These are phyloP conservation scores for Nephrotoma appendiculata DNA, from an alignment of 2,888 invertebrate species.

Conservation along the genomic window DNA sequence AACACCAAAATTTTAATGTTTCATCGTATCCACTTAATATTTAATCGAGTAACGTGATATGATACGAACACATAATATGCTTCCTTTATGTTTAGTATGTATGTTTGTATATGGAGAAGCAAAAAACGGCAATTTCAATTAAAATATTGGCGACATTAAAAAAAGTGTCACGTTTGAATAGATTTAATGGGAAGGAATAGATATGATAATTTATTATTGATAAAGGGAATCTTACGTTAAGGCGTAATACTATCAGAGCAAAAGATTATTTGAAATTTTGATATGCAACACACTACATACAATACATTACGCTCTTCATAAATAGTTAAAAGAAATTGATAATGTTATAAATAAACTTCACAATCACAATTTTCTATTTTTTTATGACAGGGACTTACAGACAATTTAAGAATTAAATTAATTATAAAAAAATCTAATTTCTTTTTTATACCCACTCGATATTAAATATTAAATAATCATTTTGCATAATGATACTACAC, in stretches of 20 bases:
- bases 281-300: too few relatives aligned
- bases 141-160: neutral
- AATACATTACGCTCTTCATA: too few relatives aligned
- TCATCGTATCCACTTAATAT: neutral
- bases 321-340: too few relatives aligned
- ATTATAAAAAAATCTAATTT: neutral
- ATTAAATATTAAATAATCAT: too few relatives aligned
- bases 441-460: neutral
- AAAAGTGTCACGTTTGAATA: neutral
- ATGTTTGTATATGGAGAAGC: neutral
- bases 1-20: neutral
- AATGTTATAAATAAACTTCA: too few relatives aligned
- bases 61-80: neutral
- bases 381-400: neutral
- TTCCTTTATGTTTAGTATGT: neutral
- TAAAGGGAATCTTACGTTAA: neutral
- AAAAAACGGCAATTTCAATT: neutral
- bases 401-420: neutral
- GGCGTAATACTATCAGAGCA: too few relatives aligned
- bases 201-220: neutral
- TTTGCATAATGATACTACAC: too few relatives aligned
- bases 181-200: neutral
- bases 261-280: too few relatives aligned
- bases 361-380: too few relatives aligned
- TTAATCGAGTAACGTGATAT: neutral